These are phyloP conservation scores for Notechis scutatus DNA, from an alignment of 2,113 vertebrate species.

Conservation along the genomic window DNA sequence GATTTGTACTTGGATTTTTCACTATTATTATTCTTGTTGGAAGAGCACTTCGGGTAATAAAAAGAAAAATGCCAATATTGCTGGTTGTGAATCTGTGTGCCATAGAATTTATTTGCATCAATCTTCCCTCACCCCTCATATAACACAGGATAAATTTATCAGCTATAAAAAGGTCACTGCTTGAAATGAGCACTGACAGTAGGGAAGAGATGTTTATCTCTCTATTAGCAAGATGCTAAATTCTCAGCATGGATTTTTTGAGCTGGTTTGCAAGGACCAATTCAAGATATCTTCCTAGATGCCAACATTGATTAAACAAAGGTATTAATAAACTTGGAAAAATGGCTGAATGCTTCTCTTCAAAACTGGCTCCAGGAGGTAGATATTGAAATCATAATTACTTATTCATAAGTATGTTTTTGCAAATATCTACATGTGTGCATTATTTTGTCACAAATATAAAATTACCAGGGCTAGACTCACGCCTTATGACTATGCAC, in stretches of 20 bases:
- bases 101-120: neutral
- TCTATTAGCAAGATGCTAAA: neutral
- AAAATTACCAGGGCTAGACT: too few species aligned
- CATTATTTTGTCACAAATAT: too few species aligned
- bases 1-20: too few species aligned
- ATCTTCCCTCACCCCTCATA: neutral
- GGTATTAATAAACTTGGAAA: too few species aligned
- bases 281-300: neutral
- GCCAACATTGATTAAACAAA: neutral
- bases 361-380: too few species aligned
- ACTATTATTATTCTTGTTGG: too few species aligned
- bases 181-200: neutral
- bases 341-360: too few species aligned
- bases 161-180: slow-evolving; percentile 18
- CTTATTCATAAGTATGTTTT: too few species aligned
- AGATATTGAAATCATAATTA: too few species aligned
- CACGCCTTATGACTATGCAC: too few species aligned
- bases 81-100: neutral
- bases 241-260: neutral
- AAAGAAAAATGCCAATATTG: neutral
- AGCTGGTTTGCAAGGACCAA: neutral
- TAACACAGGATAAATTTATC: neutral
- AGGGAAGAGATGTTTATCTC: neutral
- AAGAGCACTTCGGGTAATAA: neutral
- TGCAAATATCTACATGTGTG: too few species aligned